Evolutionary conservation across 2,888 invertebrate species (phyloP), one percentile per base, ranked within the genome.

Genomic region (Mimumesa dahlbomi): DNA sequence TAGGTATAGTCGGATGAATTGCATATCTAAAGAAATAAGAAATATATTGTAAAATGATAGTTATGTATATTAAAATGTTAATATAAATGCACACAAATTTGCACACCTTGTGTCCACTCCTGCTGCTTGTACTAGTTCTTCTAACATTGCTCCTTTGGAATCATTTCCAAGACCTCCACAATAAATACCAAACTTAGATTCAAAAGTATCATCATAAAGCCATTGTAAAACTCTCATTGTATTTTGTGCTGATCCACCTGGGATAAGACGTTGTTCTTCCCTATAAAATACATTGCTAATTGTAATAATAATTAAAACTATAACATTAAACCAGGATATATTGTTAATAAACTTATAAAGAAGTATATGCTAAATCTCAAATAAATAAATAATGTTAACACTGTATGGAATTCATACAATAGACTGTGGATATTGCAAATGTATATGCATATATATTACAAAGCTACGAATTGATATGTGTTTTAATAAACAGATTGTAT

Each of bases 111-210:
- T 82, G 63, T 84, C 81, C 16, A 90, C 85, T 34, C 89, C 88
- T 66, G 85, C 82, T 18, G 80, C 75, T 58, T 73, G 61, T 9
- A 89, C 85, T 64, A 89, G 75, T 34, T 80, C 77, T 59, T 87
- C 79, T 13, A 90, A 78, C 18, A 76, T 78, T 63, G 69, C 48
- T n/a, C 89, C 89, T 45, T 82, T 79, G 22, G 75, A 62, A 73
- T 90, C 90, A 38, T 83, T 84, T n/a, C 90, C 90, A 16, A 89
- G 74, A 11, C 87, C 84, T 16, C 90, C 90, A 14, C 79, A 85
- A 70, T 73, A 87, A 29, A 81, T 61, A 45, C 82, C 79, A 7
- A 84, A 65, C 57, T 70, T 72, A 7, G 76, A 71, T 22, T 73
- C 68, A 21, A 68, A 73, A 13, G 59, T 56, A 14, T 78, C 80